Evolutionary conservation across 2,888 invertebrate species (phyloP).

Genomic region (Pseudolycoriella hygida): DNA sequence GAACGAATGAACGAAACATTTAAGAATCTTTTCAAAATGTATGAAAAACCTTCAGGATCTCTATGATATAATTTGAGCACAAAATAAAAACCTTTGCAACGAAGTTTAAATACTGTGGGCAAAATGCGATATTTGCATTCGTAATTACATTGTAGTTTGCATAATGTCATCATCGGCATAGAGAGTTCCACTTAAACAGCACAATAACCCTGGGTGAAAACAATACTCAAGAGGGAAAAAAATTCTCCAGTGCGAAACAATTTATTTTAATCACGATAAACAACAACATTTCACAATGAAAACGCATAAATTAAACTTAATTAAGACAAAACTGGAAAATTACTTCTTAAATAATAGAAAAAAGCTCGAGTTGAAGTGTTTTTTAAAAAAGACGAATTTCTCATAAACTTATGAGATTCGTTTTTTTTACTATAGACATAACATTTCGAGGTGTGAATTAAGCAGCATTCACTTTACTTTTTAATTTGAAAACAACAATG

Average conservation of each 20-base stretch:
- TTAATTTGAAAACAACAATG: neutral
- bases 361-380: neutral
- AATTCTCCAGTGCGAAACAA: neutral
- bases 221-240: neutral
- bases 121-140: too few relatives aligned
- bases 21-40: too few relatives aligned
- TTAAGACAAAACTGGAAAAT: constrained; percentile 1
- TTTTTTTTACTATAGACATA: too few relatives aligned
- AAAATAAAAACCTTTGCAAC: too few relatives aligned
- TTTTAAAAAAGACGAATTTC: neutral
- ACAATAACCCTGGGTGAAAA: neutral
- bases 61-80: too few relatives aligned
- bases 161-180: too few relatives aligned
- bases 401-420: neutral
- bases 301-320: constrained; percentile 1
- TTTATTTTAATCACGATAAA: neutral
- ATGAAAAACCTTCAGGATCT: too few relatives aligned
- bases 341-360: constrained; percentile 1
- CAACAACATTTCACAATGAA: constrained; percentile 1
- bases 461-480: neutral
- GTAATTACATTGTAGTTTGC: too few relatives aligned
- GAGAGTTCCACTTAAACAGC: neutral
- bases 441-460: constrained; percentile 1
- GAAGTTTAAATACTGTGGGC: too few relatives aligned
- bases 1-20: too few relatives aligned